A percentile compares a stretch with the other conserved stretches of the same genome.
Evolutionary conservation across 2,888 invertebrate genomes (phyloP).

Genomic region (Hydroisotoma schaefferi): DNA sequence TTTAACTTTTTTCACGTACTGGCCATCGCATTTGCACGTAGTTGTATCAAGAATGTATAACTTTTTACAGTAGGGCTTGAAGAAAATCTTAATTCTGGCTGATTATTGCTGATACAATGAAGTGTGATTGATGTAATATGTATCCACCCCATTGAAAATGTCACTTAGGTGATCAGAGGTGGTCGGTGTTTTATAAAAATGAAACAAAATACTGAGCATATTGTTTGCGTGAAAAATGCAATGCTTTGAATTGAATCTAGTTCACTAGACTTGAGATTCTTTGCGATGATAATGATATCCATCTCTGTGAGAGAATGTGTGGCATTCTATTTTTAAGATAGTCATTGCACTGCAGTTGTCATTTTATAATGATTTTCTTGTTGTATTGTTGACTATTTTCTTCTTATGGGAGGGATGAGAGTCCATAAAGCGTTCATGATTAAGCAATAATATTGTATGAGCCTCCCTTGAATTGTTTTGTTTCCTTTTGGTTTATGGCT

Average conservation of each 20-base stretch:
- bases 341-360: too few relatives aligned
- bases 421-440: neutral
- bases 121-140: neutral
- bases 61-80: neutral
- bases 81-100: neutral
- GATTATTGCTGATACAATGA: neutral
- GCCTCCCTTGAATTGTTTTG: slow-evolving; percentile 1
- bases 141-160: slow-evolving; percentile 1
- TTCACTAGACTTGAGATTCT: slow-evolving; percentile 1
- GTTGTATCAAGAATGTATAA: too few relatives aligned
- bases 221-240: neutral
- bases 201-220: too few relatives aligned
- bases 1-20: neutral
- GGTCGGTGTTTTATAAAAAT: neutral
- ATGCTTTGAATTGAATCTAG: neutral
- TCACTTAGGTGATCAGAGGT: neutral
- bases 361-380: neutral
- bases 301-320: neutral
- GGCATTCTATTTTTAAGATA: neutral
- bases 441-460: neutral
- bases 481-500: slow-evolving; percentile 7
- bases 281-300: neutral
- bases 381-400: too few relatives aligned
- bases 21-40: too few relatives aligned
- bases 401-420: too few relatives aligned